Conservation (phyloP, 2,113 vertebrate species). For the Stictonetta naevosa region DNA sequence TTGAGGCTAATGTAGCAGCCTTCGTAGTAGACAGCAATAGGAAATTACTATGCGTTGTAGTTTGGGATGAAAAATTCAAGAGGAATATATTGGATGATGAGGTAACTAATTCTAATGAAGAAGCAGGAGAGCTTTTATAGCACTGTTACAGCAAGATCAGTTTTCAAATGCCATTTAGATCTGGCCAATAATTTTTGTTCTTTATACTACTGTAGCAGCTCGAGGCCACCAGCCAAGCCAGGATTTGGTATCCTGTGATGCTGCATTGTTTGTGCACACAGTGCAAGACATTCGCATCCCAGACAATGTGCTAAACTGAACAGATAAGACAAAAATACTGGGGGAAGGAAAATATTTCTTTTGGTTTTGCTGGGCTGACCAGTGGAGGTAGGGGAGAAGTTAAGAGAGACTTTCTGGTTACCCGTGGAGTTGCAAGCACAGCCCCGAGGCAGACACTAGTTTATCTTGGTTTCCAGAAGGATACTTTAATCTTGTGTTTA, state of each 20-base stretch:
- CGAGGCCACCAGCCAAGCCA: background rate
- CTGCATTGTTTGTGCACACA: background rate
- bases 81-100: background rate
- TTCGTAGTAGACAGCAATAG: background rate
- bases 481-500: background rate
- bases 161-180: constrained; percentile 1
- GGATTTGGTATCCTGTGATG: background rate
- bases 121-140: background rate
- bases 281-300: background rate
- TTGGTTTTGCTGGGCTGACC: background rate
- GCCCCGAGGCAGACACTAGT: background rate
- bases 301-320: background rate
- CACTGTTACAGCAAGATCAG: background rate
- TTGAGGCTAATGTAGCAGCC: background rate
- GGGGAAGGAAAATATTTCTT: background rate
- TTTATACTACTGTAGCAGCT: background rate
- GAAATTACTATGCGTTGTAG: background rate
- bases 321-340: background rate
- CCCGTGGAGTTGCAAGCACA: background rate
- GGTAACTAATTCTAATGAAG: background rate
- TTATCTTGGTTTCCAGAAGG: background rate
- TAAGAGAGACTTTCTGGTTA: background rate
- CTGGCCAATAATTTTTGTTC: background rate
- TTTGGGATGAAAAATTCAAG: background rate
- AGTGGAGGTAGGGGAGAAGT: background rate